phyloP scores from a whole-genome alignment of 1,140 invertebrate genomes.

The Forficula auricularia region DNA sequence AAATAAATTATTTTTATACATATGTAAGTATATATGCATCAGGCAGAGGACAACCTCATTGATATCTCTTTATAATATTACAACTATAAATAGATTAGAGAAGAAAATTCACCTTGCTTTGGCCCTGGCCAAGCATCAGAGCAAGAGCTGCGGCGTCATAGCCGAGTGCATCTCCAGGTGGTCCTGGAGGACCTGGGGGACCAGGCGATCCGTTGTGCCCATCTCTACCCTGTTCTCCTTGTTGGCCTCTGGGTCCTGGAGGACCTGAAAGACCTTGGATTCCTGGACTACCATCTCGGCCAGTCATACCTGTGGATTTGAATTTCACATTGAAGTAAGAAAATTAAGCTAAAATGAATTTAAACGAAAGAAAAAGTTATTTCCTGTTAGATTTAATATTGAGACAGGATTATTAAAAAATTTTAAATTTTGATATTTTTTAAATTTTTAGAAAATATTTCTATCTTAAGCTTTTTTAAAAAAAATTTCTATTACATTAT shows the following conservation, averaged over 20 bases:
- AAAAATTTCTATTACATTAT: too few relatives aligned
- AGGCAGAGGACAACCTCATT: too few relatives aligned
- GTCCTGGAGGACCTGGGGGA: constrained; percentile 48
- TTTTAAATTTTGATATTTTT: background rate
- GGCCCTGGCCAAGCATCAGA: constrained; percentile 42
- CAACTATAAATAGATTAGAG: too few relatives aligned
- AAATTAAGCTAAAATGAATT: constrained; percentile 14
- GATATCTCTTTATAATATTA: too few relatives aligned
- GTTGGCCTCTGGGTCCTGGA: constrained; percentile 41
- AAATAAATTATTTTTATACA: background rate
- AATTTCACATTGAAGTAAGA: background rate
- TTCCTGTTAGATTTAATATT: too few relatives aligned
- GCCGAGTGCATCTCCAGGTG: constrained; percentile 42
- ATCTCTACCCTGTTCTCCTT: constrained; percentile 45
- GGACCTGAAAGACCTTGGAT: constrained; percentile 49
- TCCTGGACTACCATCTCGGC: constrained; percentile 52
- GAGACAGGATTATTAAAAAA: too few relatives aligned
- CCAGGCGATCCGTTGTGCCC: constrained; percentile 54
- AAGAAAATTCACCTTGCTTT: constrained; percentile 15
- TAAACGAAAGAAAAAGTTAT: constrained; percentile 2
- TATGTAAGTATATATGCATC: background rate
- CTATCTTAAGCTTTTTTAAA: background rate
- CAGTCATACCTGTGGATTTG: constrained; percentile 34
- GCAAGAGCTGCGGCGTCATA: constrained; percentile 58
- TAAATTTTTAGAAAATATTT: background rate